These are phyloP conservation scores for Tychaedon coryphoeus DNA, from an alignment of 2,113 vertebrate genomes.

Conservation along the genomic window DNA sequence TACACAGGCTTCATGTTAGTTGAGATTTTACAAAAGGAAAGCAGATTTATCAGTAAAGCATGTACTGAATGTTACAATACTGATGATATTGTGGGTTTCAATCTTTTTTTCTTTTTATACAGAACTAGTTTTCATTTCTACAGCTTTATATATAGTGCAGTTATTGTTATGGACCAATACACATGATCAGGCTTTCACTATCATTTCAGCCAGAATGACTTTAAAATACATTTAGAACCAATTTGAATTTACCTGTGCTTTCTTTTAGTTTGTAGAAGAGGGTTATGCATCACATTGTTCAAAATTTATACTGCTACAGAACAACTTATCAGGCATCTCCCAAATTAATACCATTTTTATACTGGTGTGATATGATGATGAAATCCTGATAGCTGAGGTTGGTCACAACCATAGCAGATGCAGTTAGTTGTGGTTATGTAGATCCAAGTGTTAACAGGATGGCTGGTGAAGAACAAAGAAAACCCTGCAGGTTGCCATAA, in stretches of 20 bases:
- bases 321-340: not conserved
- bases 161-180: conserved; percentile 45
- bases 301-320: not conserved
- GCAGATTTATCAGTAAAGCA: not conserved
- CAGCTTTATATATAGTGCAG: not conserved
- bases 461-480: conserved; percentile 22
- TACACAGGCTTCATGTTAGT: not conserved
- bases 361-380: conserved; percentile 37
- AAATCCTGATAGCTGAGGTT: conserved; percentile 38
- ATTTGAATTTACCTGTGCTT: not conserved
- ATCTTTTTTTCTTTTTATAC: not conserved
- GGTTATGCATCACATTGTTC: not conserved
- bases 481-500: not conserved
- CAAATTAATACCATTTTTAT: not conserved
- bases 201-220: conserved; percentile 32
- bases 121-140: not conserved
- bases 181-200: conserved; percentile 51
- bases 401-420: conserved; percentile 28
- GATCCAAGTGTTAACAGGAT: conserved; percentile 11
- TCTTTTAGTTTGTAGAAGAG: not conserved
- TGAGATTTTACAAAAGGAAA: not conserved
- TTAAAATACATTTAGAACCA: not conserved
- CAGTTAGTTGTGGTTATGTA: conserved; percentile 47
- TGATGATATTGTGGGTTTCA: not conserved
- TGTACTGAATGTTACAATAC: not conserved